phyloP scores from a whole-genome alignment of 2,113 vertebrate genomes.

The Cyprinus carpio region DNA sequence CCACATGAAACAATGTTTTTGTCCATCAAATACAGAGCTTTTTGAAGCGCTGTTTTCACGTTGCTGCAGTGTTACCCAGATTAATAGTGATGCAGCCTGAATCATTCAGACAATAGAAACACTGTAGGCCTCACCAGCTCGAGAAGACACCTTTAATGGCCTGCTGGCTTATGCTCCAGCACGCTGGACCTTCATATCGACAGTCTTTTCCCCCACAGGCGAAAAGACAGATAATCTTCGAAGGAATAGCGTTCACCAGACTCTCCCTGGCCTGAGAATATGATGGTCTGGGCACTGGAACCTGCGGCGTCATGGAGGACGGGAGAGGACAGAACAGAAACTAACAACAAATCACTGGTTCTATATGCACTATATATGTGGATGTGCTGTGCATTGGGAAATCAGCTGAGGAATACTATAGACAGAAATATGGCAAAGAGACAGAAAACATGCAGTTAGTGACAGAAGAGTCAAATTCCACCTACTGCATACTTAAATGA shows the following conservation, averaged over 20 bases:
- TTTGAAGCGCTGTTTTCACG: background rate
- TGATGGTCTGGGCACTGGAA: slow-evolving; percentile 73
- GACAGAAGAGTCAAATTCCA: background rate
- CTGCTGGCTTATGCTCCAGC: slow-evolving; percentile 78
- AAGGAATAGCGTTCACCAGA: slow-evolving; percentile 76
- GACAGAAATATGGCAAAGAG: background rate
- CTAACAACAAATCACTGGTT: slow-evolving; percentile 17
- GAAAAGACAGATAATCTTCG: slow-evolving; percentile 78
- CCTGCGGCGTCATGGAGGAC: slow-evolving; percentile 54
- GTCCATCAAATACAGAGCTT: background rate
- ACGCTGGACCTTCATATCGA: slow-evolving; percentile 78
- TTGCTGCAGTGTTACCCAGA: no score
- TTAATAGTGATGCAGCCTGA: background rate
- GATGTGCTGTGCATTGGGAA: background rate
- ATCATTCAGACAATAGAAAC: background rate
- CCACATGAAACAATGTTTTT: background rate
- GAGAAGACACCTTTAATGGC: slow-evolving; percentile 78
- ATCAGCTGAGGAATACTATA: background rate
- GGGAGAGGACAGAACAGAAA: background rate
- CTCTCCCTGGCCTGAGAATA: slow-evolving; percentile 81
- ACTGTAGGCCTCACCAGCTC: slow-evolving; percentile 70
- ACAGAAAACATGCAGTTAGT: background rate
- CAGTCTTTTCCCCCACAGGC: slow-evolving; percentile 78
- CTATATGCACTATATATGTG: slow-evolving; percentile 13
- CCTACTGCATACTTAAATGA: background rate